Conservation (phyloP, 2,797 vertebrate genomes). For the Chloroceryle inda region DNA sequence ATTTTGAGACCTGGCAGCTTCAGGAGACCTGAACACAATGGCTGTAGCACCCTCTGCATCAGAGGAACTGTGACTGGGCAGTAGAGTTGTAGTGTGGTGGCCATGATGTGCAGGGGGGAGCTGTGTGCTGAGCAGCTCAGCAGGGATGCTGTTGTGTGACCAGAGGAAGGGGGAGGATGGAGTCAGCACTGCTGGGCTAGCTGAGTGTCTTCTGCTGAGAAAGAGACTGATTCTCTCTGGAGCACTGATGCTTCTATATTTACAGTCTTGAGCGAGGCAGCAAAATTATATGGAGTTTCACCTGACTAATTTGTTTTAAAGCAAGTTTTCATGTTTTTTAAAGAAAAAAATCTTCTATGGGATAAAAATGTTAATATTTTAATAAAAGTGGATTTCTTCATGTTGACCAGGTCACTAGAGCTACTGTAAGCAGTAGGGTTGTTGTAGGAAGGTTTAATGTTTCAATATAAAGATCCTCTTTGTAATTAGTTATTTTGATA, state of each 20-base stretch:
- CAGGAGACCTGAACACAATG: accelerated
- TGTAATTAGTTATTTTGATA: conserved; percentile 44
- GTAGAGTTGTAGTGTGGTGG: accelerated
- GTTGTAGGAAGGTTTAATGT: neutral
- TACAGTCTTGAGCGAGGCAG: neutral
- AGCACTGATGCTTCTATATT: neutral
- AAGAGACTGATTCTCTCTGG: neutral
- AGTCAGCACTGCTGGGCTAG: neutral
- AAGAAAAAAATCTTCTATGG: neutral
- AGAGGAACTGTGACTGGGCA: neutral
- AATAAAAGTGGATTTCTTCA: neutral
- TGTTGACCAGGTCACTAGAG: neutral
- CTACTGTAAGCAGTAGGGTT: neutral
- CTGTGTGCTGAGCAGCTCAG: neutral
- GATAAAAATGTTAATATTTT: neutral
- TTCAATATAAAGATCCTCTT: conserved; percentile 24
- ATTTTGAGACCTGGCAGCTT: neutral
- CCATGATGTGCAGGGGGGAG: accelerated
- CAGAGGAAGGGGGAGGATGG: neutral
- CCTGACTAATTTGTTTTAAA: neutral
- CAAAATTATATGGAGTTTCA: neutral
- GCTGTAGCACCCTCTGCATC: neutral
- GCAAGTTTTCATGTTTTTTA: neutral
- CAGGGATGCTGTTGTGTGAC: neutral
- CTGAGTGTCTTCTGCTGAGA: neutral